Evolutionary conservation across 1,140 invertebrate species (phyloP).

Genomic region (Chironomus tepperi): DNA sequence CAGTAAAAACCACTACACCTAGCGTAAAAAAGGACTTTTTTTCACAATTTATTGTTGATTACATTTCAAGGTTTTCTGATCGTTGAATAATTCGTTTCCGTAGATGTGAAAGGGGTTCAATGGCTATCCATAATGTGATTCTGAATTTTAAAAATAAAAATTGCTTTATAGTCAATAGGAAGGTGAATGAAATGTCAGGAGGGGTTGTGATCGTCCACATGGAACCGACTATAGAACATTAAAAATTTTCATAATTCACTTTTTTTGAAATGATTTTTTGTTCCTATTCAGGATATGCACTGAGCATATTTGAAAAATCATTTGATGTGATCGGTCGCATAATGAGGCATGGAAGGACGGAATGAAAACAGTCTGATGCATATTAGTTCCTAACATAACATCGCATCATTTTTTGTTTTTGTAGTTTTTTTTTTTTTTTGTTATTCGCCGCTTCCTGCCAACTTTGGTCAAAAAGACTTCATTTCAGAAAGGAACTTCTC

Average conservation of each 20-base stretch:
- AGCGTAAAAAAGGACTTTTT: too few species aligned
- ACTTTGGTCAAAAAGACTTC: neutral
- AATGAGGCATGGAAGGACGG: conserved; percentile 4
- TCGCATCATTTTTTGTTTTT: too few species aligned
- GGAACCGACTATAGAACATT: neutral
- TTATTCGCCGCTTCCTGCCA: neutral
- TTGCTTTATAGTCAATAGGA: neutral
- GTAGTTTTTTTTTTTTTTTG: neutral
- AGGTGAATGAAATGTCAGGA: neutral
- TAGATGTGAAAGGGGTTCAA: neutral
- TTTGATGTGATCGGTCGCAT: neutral
- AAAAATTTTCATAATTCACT: neutral
- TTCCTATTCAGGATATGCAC: neutral
- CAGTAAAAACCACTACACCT: too few species aligned
- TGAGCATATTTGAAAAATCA: neutral
- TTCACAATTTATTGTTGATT: neutral
- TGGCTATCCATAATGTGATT: too few species aligned
- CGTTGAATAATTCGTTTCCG: neutral
- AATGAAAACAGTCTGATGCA: neutral
- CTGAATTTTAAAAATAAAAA: neutral
- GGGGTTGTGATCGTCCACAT: conserved; percentile 19
- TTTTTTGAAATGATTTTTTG: neutral
- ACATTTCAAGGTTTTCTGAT: conserved; percentile 3
- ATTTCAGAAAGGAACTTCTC: too few species aligned
- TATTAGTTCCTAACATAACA: neutral